phyloP scores from a whole-genome alignment of 2,797 vertebrate species.

The Tragopan temminckii region DNA sequence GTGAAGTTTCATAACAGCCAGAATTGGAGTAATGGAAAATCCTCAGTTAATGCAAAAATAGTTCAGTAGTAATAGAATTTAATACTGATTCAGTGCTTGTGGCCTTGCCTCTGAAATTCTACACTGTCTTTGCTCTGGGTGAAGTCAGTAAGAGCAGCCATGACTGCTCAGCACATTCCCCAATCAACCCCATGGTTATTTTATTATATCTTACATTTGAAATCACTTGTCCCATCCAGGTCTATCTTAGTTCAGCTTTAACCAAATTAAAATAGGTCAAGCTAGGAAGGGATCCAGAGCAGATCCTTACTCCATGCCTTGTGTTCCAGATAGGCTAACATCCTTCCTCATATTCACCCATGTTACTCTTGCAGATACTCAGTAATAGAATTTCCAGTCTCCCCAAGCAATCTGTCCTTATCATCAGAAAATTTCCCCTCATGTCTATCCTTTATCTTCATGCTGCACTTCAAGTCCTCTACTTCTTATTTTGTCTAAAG shows the following conservation, averaged over 20 bases:
- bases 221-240: neutral
- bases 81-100: neutral
- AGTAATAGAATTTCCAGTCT: neutral
- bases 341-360: neutral
- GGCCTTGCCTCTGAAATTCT: neutral
- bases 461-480: neutral
- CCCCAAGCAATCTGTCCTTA: neutral
- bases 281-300: neutral
- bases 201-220: neutral
- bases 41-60: fast-evolving
- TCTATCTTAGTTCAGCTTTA: neutral
- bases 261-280: neutral
- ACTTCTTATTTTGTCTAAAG: neutral
- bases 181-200: neutral
- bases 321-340: neutral
- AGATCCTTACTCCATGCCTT: neutral
- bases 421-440: neutral
- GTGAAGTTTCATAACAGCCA: neutral
- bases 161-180: fast-evolving
- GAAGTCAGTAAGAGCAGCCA: neutral
- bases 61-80: neutral
- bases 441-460: neutral
- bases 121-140: neutral
- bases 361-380: neutral
- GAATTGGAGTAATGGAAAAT: neutral